phyloP scores from a whole-genome alignment of 2,888 invertebrate species.

The Callyntrura guangdongensis region DNA sequence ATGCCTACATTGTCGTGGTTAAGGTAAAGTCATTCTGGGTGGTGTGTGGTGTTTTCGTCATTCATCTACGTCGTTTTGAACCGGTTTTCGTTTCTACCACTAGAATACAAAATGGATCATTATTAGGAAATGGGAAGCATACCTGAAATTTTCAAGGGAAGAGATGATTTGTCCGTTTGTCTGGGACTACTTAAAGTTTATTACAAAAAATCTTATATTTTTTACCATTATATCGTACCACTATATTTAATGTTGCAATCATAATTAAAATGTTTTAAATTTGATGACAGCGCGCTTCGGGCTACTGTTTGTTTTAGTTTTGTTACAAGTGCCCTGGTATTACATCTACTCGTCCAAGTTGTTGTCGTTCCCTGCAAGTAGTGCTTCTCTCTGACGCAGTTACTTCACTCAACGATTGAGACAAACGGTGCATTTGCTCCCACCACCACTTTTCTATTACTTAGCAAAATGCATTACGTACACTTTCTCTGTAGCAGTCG shows the following conservation, averaged over 20 bases:
- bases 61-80: slow-evolving; percentile 25
- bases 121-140: slow-evolving; percentile 11
- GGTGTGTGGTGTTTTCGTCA: not conserved
- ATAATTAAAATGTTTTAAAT: no score
- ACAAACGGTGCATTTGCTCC: slow-evolving; percentile 47
- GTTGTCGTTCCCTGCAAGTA: slow-evolving; percentile 29
- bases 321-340: no score
- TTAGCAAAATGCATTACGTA: not conserved
- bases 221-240: no score
- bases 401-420: slow-evolving; percentile 33
- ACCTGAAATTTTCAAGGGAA: not conserved
- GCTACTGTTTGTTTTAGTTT: no score
- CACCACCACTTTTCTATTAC: not conserved
- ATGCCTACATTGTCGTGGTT: no score
- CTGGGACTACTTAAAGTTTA: no score
- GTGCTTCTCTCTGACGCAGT: not conserved
- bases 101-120: slow-evolving; percentile 65
- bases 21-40: not conserved
- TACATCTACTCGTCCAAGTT: no score
- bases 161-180: not conserved
- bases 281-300: no score
- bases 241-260: no score
- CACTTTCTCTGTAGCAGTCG: not conserved
- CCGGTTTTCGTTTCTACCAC: slow-evolving; percentile 25
- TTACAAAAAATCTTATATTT: no score